Conservation (phyloP, 2,797 vertebrate genomes). For the Borostomias antarcticus region DNA sequence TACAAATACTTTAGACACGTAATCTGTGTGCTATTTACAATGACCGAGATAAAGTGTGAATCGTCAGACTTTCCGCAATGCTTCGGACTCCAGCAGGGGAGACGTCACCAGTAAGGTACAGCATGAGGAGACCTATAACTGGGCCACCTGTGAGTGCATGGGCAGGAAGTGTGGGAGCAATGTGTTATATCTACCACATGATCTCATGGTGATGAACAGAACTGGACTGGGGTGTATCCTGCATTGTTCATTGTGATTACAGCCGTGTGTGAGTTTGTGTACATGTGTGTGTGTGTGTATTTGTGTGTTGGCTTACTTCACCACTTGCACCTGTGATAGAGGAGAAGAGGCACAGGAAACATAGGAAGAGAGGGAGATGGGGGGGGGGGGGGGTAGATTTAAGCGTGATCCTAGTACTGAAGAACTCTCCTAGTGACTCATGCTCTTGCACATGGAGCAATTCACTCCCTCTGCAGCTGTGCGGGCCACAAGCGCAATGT, state of each 20-base stretch:
- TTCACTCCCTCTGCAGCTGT: constrained; percentile 75
- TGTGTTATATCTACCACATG: constrained; percentile 64
- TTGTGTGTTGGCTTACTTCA: constrained; percentile 57
- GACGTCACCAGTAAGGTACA: constrained; percentile 73
- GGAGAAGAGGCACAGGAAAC: constrained; percentile 54
- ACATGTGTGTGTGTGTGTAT: constrained; percentile 37
- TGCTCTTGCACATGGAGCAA: constrained; percentile 65
- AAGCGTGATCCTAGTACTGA: constrained; percentile 71
- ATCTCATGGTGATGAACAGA: constrained; percentile 65
- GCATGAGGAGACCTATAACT: constrained; percentile 49
- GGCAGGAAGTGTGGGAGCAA: constrained; percentile 44
- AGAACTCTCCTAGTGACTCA: constrained; percentile 72
- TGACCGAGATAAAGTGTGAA: no score
- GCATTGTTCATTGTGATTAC: constrained; percentile 68
- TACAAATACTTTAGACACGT: no score
- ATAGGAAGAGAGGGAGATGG: constrained; percentile 36
- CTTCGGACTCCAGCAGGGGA: constrained; percentile 51
- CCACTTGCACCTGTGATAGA: constrained; percentile 60
- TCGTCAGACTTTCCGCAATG: constrained; percentile 60
- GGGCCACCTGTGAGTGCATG: constrained; percentile 60
- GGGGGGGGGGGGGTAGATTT: constrained; percentile 14
- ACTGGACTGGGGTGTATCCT: constrained; percentile 57
- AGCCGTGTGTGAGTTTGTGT: constrained; percentile 30
- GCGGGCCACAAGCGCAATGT: constrained; percentile 68
- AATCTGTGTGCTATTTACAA: no score